A percentile compares a stretch with the other conserved stretches of the same genome.
Evolutionary conservation across 2,113 vertebrate genomes (phyloP).

Genomic region (Mustela nigripes): DNA sequence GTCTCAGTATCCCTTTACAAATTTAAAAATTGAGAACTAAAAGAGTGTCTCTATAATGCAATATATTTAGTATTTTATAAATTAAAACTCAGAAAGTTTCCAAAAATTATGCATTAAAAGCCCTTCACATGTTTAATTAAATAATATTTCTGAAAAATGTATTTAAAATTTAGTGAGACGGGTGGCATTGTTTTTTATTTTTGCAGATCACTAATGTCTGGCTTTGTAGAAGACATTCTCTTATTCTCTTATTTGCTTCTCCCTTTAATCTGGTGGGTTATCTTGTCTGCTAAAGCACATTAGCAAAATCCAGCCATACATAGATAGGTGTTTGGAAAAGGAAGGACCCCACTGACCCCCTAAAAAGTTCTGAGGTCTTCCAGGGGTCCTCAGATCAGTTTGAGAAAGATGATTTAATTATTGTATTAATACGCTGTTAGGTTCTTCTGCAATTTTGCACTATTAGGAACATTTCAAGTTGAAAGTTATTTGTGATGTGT

Average conservation of each 20-base stretch:
- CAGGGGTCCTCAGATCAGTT: background rate
- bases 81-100: slow-evolving; percentile 39
- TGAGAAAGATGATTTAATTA: background rate
- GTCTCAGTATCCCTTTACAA: background rate
- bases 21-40: slow-evolving; percentile 41
- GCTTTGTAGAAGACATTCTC: background rate
- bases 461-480: slow-evolving; percentile 1
- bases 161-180: background rate
- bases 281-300: background rate
- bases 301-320: background rate
- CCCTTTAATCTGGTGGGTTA: background rate
- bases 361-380: background rate
- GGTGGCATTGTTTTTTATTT: background rate
- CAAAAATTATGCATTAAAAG: slow-evolving; percentile 32
- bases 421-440: background rate
- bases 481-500: background rate
- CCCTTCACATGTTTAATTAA: background rate
- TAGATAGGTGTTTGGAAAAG: background rate
- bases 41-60: slow-evolving; percentile 40
- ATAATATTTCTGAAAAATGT: slow-evolving; percentile 30
- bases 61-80: slow-evolving; percentile 55
- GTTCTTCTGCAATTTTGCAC: background rate
- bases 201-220: background rate
- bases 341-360: background rate
- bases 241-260: slow-evolving; percentile 16